Conservation (phyloP, 2,888 invertebrate species). For the Zaprionus bogoriensis region DNA sequence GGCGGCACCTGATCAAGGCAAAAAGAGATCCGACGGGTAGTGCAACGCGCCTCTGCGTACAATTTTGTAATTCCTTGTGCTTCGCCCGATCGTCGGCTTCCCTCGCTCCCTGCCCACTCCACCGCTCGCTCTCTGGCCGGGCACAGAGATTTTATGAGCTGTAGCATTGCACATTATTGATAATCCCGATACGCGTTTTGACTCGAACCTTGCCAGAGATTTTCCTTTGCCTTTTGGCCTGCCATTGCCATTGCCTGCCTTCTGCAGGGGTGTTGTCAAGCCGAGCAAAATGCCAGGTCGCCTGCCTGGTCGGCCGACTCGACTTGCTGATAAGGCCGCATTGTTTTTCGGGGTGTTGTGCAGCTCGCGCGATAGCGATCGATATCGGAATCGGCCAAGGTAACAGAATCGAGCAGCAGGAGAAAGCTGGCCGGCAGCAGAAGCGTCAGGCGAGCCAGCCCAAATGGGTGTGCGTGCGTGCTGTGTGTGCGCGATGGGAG, state of each 20-base stretch:
- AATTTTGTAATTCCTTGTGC: slow-evolving; percentile 65
- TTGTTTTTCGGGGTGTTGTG: slow-evolving; percentile 72
- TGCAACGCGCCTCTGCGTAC: slow-evolving; percentile 62
- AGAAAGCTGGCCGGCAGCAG: slow-evolving; percentile 18
- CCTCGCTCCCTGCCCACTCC: too few species aligned
- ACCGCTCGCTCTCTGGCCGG: slow-evolving; percentile 6
- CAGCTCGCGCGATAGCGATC: slow-evolving; percentile 59
- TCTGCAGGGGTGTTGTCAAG: slow-evolving; percentile 70
- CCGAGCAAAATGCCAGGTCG: slow-evolving; percentile 43
- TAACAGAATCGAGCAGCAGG: slow-evolving; percentile 10
- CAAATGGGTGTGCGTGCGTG: slow-evolving; percentile 12
- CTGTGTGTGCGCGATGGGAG: slow-evolving; percentile 46
- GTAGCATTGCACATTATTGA: slow-evolving; percentile 75
- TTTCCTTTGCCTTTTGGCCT: slow-evolving; percentile 6
- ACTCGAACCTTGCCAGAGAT: slow-evolving; percentile 44
- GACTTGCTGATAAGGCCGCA: slow-evolving; percentile 56
- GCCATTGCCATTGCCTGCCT: neutral
- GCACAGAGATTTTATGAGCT: slow-evolving; percentile 66
- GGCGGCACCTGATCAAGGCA: slow-evolving; percentile 73
- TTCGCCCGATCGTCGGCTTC: neutral
- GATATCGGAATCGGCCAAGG: slow-evolving; percentile 42
- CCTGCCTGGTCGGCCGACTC: slow-evolving; percentile 1
- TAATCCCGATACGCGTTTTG: slow-evolving; percentile 68
- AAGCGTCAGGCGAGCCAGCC: slow-evolving; percentile 3
- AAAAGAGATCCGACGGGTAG: slow-evolving; percentile 18